Conservation (phyloP, 2,113 vertebrate genomes). For the Fukomys damarensis region DNA sequence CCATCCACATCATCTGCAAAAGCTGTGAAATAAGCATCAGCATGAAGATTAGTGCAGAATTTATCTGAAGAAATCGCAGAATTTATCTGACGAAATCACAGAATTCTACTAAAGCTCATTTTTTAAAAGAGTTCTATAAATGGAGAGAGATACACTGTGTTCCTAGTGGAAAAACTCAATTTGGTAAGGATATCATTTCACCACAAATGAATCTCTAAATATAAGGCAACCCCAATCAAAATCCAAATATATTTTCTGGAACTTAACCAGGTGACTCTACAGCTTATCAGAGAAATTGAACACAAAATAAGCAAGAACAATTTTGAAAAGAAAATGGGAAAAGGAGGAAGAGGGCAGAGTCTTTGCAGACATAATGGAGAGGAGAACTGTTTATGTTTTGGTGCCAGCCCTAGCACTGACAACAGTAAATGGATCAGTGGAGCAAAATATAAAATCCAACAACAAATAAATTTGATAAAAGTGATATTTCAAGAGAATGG, state of each 20-base stretch:
- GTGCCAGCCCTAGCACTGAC: neutral
- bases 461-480: neutral
- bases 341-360: neutral
- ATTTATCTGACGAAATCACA: neutral
- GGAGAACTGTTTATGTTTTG: neutral
- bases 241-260: conserved; percentile 32
- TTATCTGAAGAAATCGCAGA: neutral
- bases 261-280: neutral
- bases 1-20: neutral
- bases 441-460: neutral
- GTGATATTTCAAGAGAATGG: neutral
- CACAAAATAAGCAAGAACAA: neutral
- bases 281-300: neutral
- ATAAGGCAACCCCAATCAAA: conserved; percentile 42
- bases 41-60: neutral
- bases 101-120: neutral
- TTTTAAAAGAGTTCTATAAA: conserved; percentile 26
- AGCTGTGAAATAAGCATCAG: neutral
- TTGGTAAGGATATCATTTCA: conserved; percentile 39
- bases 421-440: neutral
- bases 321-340: neutral
- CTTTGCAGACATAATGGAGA: neutral
- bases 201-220: conserved; percentile 60
- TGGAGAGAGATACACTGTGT: neutral
- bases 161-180: conserved; percentile 39